These are phyloP conservation scores for Porites evermanni DNA, from an alignment of 92 coral and sea anemone genomes.

Conservation along the genomic window DNA sequence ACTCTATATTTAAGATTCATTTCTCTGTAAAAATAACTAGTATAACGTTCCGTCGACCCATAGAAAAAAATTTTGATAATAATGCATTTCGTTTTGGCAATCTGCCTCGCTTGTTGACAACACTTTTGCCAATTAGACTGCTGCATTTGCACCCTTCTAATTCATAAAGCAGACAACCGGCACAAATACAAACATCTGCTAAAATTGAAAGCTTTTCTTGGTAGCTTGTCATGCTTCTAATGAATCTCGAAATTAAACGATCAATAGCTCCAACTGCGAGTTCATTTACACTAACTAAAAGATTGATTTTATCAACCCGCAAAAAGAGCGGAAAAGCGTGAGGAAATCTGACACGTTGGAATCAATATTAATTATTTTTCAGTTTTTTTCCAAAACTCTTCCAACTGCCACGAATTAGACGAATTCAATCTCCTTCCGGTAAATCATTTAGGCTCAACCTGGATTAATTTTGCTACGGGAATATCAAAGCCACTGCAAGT, in stretches of 20 bases:
- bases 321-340: neutral
- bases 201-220: neutral
- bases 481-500: neutral
- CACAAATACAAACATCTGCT: neutral
- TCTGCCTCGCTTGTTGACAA: neutral
- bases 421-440: neutral
- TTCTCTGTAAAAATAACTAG: neutral
- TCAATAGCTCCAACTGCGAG: neutral
- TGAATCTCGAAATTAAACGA: neutral
- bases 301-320: neutral
- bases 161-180: neutral
- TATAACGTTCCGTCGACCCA: neutral
- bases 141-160: neutral
- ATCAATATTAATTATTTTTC: neutral
- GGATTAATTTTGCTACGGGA: constrained; percentile 22
- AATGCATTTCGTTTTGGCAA: neutral
- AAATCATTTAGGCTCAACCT: constrained; percentile 18
- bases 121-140: neutral
- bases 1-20: neutral
- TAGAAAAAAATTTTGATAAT: neutral
- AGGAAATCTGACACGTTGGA: neutral
- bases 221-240: neutral
- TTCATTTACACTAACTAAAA: neutral
- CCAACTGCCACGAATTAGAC: neutral
- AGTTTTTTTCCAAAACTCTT: neutral